Evolutionary conservation across 2,888 invertebrate species (phyloP), one percentile per base, ranked within the genome.

Genomic region (Dendrolimus pini): DNA sequence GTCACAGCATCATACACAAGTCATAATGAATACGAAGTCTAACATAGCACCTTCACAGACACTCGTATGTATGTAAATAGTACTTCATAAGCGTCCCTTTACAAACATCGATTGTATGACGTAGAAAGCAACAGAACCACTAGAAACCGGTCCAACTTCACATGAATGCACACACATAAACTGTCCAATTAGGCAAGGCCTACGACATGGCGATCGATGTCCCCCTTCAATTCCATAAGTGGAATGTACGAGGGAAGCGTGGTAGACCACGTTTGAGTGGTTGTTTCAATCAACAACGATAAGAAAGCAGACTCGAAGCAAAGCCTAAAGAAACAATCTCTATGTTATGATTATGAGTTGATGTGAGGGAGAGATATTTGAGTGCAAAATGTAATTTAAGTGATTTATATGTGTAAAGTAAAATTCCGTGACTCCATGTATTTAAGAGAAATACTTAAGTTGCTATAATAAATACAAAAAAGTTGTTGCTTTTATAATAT

Each of bases 111-210:
- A 78, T 14, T 78, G 81, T 82, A 80, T 88, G 83, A 86, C 85
- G 84, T 85, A 81, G 84, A 84, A 83, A 83, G 84, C 83, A 80
- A 81, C 78, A 81, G 76, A 76, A 76, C 77, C 75, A 78, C 76
- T 72, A 80, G 69, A 74, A 86, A 89, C 89, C 89, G 89, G 89
- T 89, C 80, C 73, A 62, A 74, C 77, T 76, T 77, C 80, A 85
- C 82, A 77, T 83, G 81, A 82, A 84, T 79, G 75, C 86, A 86
- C 85, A 85, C 85, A 84, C 73, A 78, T 75, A 83, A 77, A 74
- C 62, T 77, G 78, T 79, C 89, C 88, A 88, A 84, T 86, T 83
- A 83, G 83, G 77, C 72, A 67, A 79, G 87, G 76, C 75, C 89
- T 82, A 77, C 80, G 84, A 85, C 83, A 83, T 77, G 69, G 68